phyloP scores from a whole-genome alignment of 2,113 vertebrate species.

The Limnothrissa miodon region DNA sequence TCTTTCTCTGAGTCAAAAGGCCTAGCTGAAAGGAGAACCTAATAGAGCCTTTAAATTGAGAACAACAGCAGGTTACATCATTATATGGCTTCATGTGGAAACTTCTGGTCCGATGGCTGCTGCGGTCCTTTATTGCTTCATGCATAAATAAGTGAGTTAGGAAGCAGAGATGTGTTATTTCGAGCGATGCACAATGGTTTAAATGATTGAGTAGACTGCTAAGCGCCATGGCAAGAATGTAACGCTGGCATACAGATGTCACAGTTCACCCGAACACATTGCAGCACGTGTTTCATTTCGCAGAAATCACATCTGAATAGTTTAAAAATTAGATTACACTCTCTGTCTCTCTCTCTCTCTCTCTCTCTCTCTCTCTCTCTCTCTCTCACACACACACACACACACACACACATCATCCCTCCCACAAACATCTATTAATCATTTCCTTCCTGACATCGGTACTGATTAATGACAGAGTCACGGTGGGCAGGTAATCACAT shows the following conservation, averaged over 20 bases:
- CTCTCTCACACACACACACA: not conserved
- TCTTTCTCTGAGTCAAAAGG: not conserved
- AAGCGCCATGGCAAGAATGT: not conserved
- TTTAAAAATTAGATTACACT: not conserved
- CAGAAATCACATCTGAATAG: not conserved
- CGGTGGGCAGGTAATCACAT: not conserved
- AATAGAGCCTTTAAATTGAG: not conserved
- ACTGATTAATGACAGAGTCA: not conserved
- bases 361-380: not conserved
- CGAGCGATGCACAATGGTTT: not conserved
- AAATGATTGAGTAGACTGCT: conserved; percentile 3
- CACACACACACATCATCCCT: not conserved
- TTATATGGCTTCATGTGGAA: not conserved
- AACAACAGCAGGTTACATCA: not conserved
- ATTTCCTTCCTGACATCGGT: not conserved
- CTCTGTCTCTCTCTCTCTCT: not conserved
- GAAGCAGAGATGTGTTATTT: not conserved
- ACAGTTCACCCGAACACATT: not conserved
- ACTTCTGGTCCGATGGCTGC: not conserved
- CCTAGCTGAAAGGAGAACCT: not conserved
- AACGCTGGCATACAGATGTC: not conserved
- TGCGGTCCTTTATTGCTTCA: not conserved
- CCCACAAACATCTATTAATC: not conserved
- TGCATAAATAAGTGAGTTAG: not conserved
- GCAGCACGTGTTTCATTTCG: not conserved